Base-by-base conservation (phyloP, 2,888 invertebrate species). In the Trichopria drosophilae region DNA sequence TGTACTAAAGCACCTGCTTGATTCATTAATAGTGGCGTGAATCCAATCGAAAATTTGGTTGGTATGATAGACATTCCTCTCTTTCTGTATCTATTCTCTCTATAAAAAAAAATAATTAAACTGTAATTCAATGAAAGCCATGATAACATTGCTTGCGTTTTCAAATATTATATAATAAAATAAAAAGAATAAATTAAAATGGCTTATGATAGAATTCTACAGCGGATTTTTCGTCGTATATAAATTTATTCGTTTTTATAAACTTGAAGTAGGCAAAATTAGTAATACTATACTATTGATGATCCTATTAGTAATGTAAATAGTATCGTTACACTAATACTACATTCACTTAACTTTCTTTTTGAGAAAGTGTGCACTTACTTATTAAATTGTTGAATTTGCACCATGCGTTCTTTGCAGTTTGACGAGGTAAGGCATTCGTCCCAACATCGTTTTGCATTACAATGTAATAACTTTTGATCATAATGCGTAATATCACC, bases 1-100 rank as follows among this genome's bases (percentile, higher is more conserved):
- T 91, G 83, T 2, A 97, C 82, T 44, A 97, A 77, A 1, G 95
- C 93, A 6, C 93, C 94, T 2, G 85, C 87, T 79, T 94, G 93
- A 72, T 93, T 92, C 20, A 93, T 72, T 65, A 87, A 83, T 53
- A 82, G 77, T 6, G 83, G 82, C 0, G 88, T 87, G 67, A 91
- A 93, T 0, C 90, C 85, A 52, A 94, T 86, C 1, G 93, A 93
- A 69, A 86, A 93, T 75, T 87, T 90, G 0, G 90, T 89, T 2
- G 94, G 92, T 1, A 92, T 81, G 16, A 93, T 74, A 1, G 87
- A 78, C 4, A 95, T 80, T 2, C 95, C 95, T 4, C 91, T 83
- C 71, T 97, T 97, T 64, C 87, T 85, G 85, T 89, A 94, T 34
- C 87, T 82, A 73, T 93, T 84, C 61, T 83, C 78, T 59, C 86